These are phyloP conservation scores for Prosapia bicincta DNA, from an alignment of 2,888 invertebrate genomes.

Conservation along the genomic window DNA sequence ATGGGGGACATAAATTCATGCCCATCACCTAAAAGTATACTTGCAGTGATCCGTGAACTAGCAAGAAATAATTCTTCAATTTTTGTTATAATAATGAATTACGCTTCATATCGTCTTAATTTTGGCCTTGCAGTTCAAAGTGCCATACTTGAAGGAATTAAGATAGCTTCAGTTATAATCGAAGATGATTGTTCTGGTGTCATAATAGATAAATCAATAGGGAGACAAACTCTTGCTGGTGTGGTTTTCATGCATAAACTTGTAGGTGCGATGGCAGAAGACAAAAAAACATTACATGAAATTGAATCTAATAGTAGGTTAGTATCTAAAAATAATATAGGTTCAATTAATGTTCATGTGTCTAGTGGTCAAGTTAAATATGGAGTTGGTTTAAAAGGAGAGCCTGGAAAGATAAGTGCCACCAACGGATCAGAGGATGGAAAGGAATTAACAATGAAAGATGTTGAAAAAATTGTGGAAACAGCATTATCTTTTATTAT, in stretches of 20 bases:
- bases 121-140: conserved; percentile 31
- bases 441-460: too few species aligned
- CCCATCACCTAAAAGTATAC: conserved; percentile 25
- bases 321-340: conserved; percentile 37
- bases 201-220: conserved; percentile 45
- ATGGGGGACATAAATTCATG: conserved; percentile 44
- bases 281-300: conserved; percentile 54
- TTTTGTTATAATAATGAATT: conserved; percentile 28
- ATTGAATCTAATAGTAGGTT: conserved; percentile 52
- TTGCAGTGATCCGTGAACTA: conserved; percentile 27
- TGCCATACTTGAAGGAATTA: conserved; percentile 26
- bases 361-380: background rate
- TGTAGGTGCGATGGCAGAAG: conserved; percentile 44
- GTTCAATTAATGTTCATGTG: conserved; percentile 11
- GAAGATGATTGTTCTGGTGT: conserved; percentile 46
- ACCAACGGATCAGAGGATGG: background rate
- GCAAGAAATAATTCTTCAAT: conserved; percentile 21
- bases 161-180: conserved; percentile 34
- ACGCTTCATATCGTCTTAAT: conserved; percentile 20
- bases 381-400: conserved; percentile 11
- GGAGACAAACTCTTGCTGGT: conserved; percentile 57
- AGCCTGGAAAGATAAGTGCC: background rate
- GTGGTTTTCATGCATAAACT: conserved; percentile 49
- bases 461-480: conserved; percentile 2
- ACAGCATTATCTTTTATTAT: conserved; percentile 5